Evolutionary conservation across 2,888 invertebrate genomes (phyloP), one percentile per base, ranked within the genome.

Genomic region (Endotricha flammealis): DNA sequence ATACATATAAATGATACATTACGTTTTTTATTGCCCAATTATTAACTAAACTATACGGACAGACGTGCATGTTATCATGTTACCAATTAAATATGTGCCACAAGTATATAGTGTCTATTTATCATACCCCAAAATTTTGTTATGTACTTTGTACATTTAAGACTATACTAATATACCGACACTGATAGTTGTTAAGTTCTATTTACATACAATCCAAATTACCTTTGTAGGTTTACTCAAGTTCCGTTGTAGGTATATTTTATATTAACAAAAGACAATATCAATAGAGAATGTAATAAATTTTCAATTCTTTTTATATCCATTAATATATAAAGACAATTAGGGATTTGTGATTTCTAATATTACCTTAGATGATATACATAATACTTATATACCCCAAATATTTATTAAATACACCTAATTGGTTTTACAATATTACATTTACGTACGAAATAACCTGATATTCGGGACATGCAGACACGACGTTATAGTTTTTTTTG

Each of bases 251-350:
- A 31, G 10, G 12, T 16, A 12, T 28, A 33, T 28, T 20, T 28
- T 36, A 29, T 41, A 27, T 39, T 22, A 34, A 36, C 31, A 42
- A 34, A 44, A 32, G 46, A 44, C 46, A 47, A 47, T 47, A 47
- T 47, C 40, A 38, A 44, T 44, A 42, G 42, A 16, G 29, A 39
- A 30, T 32, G n/a, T n/a, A n/a, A n/a, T 31, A 39, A 24, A n/a
- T n/a, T 9, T 25, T 4, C 23, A 32, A 13, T n/a, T 20, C 2
- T 20, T 20, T 2, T 20, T 20, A n/a, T 2, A 8, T 20, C 20
- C 20, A 7, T 16, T 16, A 16, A 16, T 16, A 16, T 16, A 6
- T 16, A 16, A 16, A 16, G 16, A 16, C 16, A 16, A 16, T 16
- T 16, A 4, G 6, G 16, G 16, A 6, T 16, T n/a, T n/a, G n/a